Evolutionary conservation across 2,113 vertebrate species (phyloP).

Genomic region (Malaclemys terrapin): DNA sequence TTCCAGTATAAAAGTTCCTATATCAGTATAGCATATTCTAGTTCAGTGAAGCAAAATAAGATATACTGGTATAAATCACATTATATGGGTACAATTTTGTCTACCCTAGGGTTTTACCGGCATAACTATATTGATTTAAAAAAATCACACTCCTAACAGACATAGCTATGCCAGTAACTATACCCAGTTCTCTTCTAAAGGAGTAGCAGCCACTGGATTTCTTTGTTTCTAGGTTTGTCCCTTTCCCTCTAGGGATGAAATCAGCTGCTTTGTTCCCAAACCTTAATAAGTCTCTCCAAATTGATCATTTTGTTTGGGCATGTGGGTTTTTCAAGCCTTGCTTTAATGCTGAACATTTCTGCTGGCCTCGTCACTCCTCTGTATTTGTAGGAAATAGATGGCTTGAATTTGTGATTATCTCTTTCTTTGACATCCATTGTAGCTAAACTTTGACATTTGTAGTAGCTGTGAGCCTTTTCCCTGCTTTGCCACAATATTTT

Average conservation of each 20-base stretch:
- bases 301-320: neutral
- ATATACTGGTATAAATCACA: neutral
- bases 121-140: neutral
- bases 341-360: neutral
- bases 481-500: neutral
- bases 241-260: neutral
- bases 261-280: neutral
- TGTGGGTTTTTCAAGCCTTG: neutral
- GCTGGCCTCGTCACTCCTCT: neutral
- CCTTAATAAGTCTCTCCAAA: neutral
- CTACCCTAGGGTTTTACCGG: neutral
- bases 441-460: conserved; percentile 8
- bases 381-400: neutral
- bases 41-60: neutral
- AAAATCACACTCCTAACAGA: neutral
- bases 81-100: fast-evolving
- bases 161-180: neutral
- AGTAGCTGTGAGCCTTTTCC: conserved; percentile 10
- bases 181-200: neutral
- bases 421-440: neutral
- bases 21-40: fast-evolving
- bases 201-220: neutral
- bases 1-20: neutral
- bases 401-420: neutral
- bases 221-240: neutral